Conservation (phyloP, 2,113 vertebrate genomes). For the Calidris pygmaea region DNA sequence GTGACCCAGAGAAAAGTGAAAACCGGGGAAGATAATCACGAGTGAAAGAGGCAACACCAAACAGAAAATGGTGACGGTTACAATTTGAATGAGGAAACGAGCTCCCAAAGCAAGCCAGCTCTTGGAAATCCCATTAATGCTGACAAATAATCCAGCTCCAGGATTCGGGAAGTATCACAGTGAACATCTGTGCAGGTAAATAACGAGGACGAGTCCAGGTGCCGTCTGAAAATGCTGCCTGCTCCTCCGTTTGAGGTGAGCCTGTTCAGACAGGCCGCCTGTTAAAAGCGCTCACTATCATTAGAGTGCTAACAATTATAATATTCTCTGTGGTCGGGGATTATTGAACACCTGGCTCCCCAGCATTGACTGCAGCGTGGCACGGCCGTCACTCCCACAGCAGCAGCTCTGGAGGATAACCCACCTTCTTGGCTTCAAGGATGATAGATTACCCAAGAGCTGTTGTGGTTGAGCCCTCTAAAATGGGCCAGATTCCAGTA, state of each 20-base stretch:
- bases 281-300: not conserved
- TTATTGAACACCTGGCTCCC: slow-evolving; percentile 37
- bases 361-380: not conserved
- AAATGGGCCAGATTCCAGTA: not conserved
- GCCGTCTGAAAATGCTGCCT: not conserved
- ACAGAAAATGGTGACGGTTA: not conserved
- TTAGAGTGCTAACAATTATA: not conserved
- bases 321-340: not conserved
- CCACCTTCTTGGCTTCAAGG: not conserved
- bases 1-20: slow-evolving; percentile 46
- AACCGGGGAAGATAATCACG: not conserved
- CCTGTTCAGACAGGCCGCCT: not conserved
- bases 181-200: slow-evolving; percentile 31
- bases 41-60: not conserved
- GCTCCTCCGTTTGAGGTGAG: not conserved
- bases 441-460: not conserved
- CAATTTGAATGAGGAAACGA: not conserved
- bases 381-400: not conserved
- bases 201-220: not conserved
- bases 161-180: not conserved
- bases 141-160: slow-evolving; percentile 21
- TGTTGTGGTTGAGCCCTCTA: not conserved
- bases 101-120: slow-evolving; percentile 42
- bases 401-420: not conserved
- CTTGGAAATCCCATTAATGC: slow-evolving; percentile 40